Percentiles rank a stretch among this genome's conserved stretches.
Evolutionary conservation across 2,113 vertebrate species (phyloP).

Genomic region (Tupaia tana): DNA sequence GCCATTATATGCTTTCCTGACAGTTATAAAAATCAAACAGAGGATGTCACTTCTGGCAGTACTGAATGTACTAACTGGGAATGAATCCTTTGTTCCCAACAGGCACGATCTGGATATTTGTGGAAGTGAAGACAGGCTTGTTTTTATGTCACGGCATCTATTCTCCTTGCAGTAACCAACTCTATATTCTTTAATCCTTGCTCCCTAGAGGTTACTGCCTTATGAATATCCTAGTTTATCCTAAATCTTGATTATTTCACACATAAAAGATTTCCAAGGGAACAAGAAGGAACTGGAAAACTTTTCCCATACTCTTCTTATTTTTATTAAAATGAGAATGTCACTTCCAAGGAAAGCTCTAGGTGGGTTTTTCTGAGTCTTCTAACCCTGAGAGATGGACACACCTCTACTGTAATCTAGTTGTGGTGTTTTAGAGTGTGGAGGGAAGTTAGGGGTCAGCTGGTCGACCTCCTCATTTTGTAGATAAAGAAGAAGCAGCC

Average conservation of each 20-base stretch:
- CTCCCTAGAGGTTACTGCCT: background rate
- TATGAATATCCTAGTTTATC: background rate
- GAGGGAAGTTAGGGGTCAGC: background rate
- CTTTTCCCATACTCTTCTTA: background rate
- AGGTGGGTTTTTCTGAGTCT: background rate
- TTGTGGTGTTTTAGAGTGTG: background rate
- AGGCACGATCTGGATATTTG: slow-evolving; percentile 24
- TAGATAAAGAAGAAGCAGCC: slow-evolving; percentile 2
- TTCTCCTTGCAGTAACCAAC: background rate
- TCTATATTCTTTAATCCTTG: background rate
- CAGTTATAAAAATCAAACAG: background rate
- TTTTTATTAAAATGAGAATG: slow-evolving; percentile 50
- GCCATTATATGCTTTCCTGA: background rate
- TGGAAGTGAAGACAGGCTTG: background rate
- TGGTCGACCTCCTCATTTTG: background rate
- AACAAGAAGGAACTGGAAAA: background rate
- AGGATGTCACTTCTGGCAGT: slow-evolving; percentile 27
- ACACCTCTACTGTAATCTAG: background rate
- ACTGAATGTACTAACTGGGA: slow-evolving; percentile 16
- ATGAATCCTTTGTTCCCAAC: slow-evolving; percentile 40
- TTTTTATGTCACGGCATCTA: background rate
- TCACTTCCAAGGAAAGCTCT: background rate
- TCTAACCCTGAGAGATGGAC: background rate
- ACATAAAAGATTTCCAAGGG: slow-evolving; percentile 10
- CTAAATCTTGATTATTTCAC: slow-evolving; percentile 32